Evolutionary conservation across 2,113 vertebrate species (phyloP).

Genomic region (Pantherophis guttatus): DNA sequence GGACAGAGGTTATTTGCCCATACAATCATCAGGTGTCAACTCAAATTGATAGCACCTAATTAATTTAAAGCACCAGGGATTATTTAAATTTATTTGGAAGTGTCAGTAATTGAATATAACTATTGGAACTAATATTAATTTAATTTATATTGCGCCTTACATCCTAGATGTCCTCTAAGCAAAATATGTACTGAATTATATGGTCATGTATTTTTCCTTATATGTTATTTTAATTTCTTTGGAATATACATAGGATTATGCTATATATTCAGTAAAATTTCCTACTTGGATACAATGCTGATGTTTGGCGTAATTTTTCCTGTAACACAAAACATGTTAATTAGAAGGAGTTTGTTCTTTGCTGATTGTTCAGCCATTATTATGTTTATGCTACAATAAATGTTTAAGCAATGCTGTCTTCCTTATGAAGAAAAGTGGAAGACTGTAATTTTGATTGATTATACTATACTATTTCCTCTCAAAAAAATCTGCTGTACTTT

Average conservation of each 20-base stretch:
- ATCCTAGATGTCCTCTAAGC: not conserved
- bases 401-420: slow-evolving; percentile 50
- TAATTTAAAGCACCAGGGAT: not conserved
- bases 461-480: slow-evolving; percentile 42
- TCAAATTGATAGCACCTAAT: not conserved
- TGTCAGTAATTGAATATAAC: not conserved
- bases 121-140: not conserved
- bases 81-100: not conserved
- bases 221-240: not conserved
- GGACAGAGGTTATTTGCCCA: not conserved
- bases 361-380: slow-evolving; percentile 52
- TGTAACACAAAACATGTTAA: slow-evolving; percentile 43
- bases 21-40: not conserved
- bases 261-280: not conserved
- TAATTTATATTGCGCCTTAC: not conserved
- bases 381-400: slow-evolving; percentile 45
- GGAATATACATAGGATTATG: not conserved
- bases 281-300: not conserved
- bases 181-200: not conserved
- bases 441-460: slow-evolving; percentile 49
- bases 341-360: slow-evolving; percentile 37
- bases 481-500: slow-evolving; percentile 37
- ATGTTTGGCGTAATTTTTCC: slow-evolving; percentile 32
- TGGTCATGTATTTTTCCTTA: not conserved
- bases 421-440: slow-evolving; percentile 43